phyloP scores from a whole-genome alignment of 1,140 invertebrate species.

The Cydia splendana region DNA sequence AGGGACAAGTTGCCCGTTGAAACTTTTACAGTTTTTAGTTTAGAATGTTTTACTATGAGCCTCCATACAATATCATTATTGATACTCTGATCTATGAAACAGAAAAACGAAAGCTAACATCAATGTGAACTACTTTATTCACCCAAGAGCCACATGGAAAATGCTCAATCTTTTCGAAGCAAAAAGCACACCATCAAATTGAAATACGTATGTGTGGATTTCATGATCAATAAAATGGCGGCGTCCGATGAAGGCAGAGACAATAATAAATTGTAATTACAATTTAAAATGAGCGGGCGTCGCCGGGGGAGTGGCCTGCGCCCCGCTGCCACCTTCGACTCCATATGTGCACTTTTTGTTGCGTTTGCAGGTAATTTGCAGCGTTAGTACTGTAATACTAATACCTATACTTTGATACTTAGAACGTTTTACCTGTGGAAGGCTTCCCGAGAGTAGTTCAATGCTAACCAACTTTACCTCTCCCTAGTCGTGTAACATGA shows the following conservation, averaged over 20 bases:
- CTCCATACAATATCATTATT: too few relatives aligned
- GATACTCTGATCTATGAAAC: too few relatives aligned
- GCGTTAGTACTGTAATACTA: conserved; percentile 40
- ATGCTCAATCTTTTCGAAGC: background rate
- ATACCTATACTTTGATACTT: background rate
- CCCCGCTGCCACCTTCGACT: conserved; percentile 58
- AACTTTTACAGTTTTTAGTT: too few relatives aligned
- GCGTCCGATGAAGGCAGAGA: conserved; percentile 73
- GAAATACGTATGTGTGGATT: conserved; percentile 25
- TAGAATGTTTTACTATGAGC: too few relatives aligned
- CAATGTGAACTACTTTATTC: too few relatives aligned
- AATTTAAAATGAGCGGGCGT: conserved; percentile 80
- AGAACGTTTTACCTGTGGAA: background rate
- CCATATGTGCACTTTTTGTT: conserved; percentile 72
- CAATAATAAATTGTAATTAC: conserved; percentile 80
- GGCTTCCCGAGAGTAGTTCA: background rate
- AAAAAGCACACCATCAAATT: background rate
- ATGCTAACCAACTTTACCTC: background rate
- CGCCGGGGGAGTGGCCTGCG: conserved; percentile 70
- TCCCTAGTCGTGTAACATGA: too few relatives aligned
- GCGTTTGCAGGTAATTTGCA: conserved; percentile 63
- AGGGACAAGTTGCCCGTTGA: too few relatives aligned
- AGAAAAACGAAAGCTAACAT: too few relatives aligned
- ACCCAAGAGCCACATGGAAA: too few relatives aligned
- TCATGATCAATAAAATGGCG: conserved; percentile 75